Percentiles rank a stretch among this genome's conserved stretches.
phyloP scores from a whole-genome alignment of 2,888 invertebrate genomes.

The Anorthoa munda region DNA sequence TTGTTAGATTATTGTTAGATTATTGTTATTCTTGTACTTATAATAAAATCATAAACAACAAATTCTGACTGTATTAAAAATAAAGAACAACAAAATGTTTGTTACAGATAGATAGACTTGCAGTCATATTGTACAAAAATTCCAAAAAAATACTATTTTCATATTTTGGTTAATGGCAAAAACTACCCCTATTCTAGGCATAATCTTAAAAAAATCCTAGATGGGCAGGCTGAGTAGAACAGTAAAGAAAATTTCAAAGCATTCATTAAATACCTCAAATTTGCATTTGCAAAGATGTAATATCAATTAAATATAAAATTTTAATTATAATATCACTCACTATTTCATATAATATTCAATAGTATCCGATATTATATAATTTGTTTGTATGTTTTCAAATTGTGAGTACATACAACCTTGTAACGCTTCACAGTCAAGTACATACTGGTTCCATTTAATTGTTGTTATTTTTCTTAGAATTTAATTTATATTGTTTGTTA shows the following conservation, averaged over 20 bases:
- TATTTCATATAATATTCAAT: too few species aligned
- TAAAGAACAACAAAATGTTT: background rate
- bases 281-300: too few species aligned
- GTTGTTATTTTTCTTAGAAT: conserved; percentile 26
- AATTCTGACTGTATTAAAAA: too few species aligned
- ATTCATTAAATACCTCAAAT: too few species aligned
- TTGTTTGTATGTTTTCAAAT: conserved; percentile 12
- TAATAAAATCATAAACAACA: too few species aligned
- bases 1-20: background rate
- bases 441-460: background rate
- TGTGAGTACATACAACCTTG: background rate
- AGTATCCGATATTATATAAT: background rate
- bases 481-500: conserved; percentile 1
- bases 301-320: too few species aligned
- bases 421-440: conserved; percentile 13
- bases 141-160: background rate
- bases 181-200: background rate
- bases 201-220: background rate
- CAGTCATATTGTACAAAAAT: background rate
- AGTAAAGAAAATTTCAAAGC: background rate
- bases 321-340: too few species aligned
- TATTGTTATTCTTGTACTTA: background rate
- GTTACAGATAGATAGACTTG: too few species aligned
- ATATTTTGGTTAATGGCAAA: background rate
- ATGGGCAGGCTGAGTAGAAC: background rate